Conservation (phyloP, 2,113 vertebrate species). For the Chinchilla lanigera region DNA sequence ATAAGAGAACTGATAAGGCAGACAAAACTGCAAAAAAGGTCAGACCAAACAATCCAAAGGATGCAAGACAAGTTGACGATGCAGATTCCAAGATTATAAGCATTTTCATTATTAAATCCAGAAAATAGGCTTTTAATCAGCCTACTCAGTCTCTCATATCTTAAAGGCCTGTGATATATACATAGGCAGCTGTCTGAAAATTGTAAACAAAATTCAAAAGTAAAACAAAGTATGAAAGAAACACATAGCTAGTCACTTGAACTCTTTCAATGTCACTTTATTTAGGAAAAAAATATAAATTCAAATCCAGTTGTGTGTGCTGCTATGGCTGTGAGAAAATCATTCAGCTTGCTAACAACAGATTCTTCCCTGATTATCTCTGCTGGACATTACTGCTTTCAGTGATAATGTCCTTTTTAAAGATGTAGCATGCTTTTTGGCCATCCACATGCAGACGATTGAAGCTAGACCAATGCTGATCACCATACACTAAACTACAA, state of each 20-base stretch:
- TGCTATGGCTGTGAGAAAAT: background rate
- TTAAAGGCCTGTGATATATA: background rate
- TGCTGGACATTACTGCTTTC: background rate
- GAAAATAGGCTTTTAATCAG: background rate
- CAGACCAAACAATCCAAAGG: background rate
- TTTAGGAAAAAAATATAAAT: background rate
- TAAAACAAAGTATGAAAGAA: background rate
- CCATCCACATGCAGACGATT: background rate
- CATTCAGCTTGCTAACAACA: background rate
- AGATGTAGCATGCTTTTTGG: background rate
- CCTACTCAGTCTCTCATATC: background rate
- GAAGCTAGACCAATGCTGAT: background rate
- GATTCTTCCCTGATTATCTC: background rate
- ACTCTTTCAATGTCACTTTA: background rate
- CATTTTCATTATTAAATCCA: slow-evolving; percentile 27
- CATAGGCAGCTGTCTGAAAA: background rate
- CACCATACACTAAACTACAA: background rate
- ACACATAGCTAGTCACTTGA: background rate
- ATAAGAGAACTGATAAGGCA: background rate
- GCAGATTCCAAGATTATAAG: background rate
- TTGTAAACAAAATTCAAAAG: background rate
- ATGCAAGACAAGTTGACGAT: background rate
- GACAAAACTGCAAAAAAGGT: background rate
- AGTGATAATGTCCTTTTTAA: background rate
- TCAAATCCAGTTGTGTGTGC: background rate